These are phyloP conservation scores for Gephyroberyx darwinii DNA, from an alignment of 2,797 vertebrate genomes.

Conservation along the genomic window DNA sequence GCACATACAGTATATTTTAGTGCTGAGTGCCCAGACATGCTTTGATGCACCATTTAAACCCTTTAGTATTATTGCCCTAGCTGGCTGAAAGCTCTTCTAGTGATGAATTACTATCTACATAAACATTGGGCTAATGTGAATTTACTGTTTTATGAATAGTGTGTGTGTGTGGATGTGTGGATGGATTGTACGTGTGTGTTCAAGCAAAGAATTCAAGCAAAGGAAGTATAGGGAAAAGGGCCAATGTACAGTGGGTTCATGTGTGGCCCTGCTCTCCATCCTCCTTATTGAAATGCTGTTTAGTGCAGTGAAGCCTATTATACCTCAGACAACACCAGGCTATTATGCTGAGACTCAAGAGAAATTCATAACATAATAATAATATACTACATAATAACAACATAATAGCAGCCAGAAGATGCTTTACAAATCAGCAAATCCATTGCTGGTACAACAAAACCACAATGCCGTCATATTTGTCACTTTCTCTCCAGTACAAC, in stretches of 20 bases:
- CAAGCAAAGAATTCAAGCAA: neutral
- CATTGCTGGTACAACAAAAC: constrained; percentile 25
- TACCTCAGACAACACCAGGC: constrained; percentile 52
- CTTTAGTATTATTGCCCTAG: constrained; percentile 32
- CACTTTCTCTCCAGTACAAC: constrained; percentile 41
- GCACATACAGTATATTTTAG: constrained; percentile 22
- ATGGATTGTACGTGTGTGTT: neutral
- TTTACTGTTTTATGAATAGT: constrained; percentile 43
- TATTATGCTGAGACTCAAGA: constrained; percentile 40
- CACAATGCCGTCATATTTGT: constrained; percentile 53
- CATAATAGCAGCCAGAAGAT: constrained; percentile 22
- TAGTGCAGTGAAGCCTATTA: constrained; percentile 31
- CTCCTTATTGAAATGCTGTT: constrained; percentile 30
- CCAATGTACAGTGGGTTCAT: constrained; percentile 1
- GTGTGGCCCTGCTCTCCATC: constrained; percentile 28
- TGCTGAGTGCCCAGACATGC: constrained; percentile 13
- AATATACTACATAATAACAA: too few species aligned
- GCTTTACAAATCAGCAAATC: constrained; percentile 46
- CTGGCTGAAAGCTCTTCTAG: constrained; percentile 26
- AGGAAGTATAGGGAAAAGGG: neutral
- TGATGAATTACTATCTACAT: constrained; percentile 30
- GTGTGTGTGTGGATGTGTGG: neutral
- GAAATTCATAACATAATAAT: constrained; percentile 39
- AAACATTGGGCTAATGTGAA: constrained; percentile 22
- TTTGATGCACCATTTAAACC: constrained; percentile 37